These are phyloP conservation scores for Pogonus chalceus DNA, from an alignment of 1,140 invertebrate genomes.

Conservation along the genomic window DNA sequence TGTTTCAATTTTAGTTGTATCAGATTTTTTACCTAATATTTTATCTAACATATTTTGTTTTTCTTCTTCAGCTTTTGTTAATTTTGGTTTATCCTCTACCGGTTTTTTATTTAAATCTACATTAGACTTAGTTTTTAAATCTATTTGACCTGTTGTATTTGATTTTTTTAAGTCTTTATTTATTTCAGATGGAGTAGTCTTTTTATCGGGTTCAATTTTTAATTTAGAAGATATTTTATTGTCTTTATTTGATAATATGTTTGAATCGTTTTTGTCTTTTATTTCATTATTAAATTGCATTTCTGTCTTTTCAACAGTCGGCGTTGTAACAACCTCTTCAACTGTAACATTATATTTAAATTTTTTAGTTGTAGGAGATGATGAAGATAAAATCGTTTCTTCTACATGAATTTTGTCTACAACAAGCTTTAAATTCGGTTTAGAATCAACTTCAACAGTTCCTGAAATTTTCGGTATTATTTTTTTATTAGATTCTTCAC, in stretches of 20 bases:
- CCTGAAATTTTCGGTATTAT: conserved; percentile 42
- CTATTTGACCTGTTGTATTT: too few relatives aligned
- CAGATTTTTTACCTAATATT: not conserved
- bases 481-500: conserved; percentile 32
- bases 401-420: conserved; percentile 44
- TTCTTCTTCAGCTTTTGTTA: not conserved
- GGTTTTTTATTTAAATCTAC: not conserved
- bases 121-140: too few relatives aligned
- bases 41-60: not conserved
- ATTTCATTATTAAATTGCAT: conserved; percentile 31
- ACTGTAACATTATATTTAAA: conserved; percentile 24
- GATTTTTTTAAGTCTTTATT: not conserved
- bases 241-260: too few relatives aligned
- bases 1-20: conserved; percentile 10
- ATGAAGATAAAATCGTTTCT: conserved; percentile 25
- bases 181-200: too few relatives aligned
- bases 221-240: too few relatives aligned
- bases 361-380: conserved; percentile 18
- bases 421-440: conserved; percentile 36
- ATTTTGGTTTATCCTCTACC: conserved; percentile 1
- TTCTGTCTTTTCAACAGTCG: conserved; percentile 29
- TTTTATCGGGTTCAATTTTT: too few relatives aligned
- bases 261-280: not conserved
- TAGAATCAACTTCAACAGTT: conserved; percentile 36
- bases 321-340: conserved; percentile 24